Base-by-base conservation (phyloP, 2,113 vertebrate genomes). In the Vireo altiloquus region DNA sequence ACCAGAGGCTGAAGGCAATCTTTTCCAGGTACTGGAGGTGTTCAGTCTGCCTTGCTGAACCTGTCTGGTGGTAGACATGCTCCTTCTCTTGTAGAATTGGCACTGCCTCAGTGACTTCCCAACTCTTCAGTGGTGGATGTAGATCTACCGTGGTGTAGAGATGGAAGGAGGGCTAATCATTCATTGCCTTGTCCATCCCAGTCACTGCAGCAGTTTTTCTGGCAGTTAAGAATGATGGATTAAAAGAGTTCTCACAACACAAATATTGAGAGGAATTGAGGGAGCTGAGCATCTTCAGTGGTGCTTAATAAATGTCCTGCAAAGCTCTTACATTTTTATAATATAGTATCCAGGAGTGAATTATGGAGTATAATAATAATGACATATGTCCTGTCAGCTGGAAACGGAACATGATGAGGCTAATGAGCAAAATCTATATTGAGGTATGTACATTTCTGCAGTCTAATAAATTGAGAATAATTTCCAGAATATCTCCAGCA, bases 21-120 rank as follows among this genome's bases (percentile, higher is more conserved):
- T 49, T 1, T 0, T 18, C 7, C 42, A 35, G 77, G 1, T 16
- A 1, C 3, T 30, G 40, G 79, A 53, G 33, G 46, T 13, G 40
- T 25, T 84, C 19, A 0, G 39, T 13, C 46, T 40, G 2, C 39
- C 65, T 24, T 8, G 74, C 35, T 65, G 65, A 79, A 52, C 74
- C 57, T 37, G 84, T 42, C 63, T 15, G 22, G 31, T 40, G 35
- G 11, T 7, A 65, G 35, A 35, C 3, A 1, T 0, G 1, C 25
- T 35, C 46, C 59, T 57, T 28, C 54, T 64, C 35, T 2, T 53
- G n/a, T 25, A 60, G 30, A 28, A n/a, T 27, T 10, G 31, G 24
- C 5, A 4, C 20, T 37, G 63, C 23, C 21, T 40, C 31, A 6
- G 37, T 14, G n/a, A 44, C 22, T 47, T 27, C 33, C 40, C 28